Evolutionary conservation across 2,797 vertebrate genomes (phyloP), one percentile per base, ranked within the genome.

Genomic region (Poecilia velifera): DNA sequence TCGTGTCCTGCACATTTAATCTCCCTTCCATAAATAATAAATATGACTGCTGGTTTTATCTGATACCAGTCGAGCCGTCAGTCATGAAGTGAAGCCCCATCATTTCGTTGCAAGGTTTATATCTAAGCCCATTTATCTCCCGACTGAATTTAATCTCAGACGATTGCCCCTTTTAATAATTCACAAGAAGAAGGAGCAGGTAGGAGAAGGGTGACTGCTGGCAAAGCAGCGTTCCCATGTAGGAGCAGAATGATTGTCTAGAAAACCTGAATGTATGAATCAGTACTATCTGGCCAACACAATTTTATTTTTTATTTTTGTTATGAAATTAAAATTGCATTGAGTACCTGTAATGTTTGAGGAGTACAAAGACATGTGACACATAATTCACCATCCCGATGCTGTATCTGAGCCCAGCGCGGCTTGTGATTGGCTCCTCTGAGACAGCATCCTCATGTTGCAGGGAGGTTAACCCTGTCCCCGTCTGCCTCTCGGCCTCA

Each of bases 151-250:
- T 84, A 80, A 93, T 92, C 90, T 88, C 62, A 91, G 71, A 88
- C 76, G 90, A 93, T 88, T 89, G 75, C 31, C 7, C 34, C 41
- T 85, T n/a, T 94, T 83, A 92, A 92, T 93, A 90, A 94, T 94
- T 90, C 28, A 93, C 59, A 73, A 64, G 73, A 53, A 79, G 78
- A 82, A 34, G 55, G 77, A 47, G 70, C 41, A 77, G 82, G 73
- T 82, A 45, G 25, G 25, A 53, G 64, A 45, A 22, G 39, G 7
- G 10, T 71, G 72, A 73, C 71, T 72, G 41, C 73, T 36, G 76
- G 74, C 72, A 22, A 55, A 73, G 45, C 76, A 39, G 28, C 31
- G 31, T 31, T 31, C 31, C 31, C 31, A 31, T 31, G 31, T 31
- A 25, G 25, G 62, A 41, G 46, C 31, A 34, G 57, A 12, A 46